Evolutionary conservation across 2,113 vertebrate species (phyloP), one percentile per base, ranked within the genome.

Genomic region (Coturnix japonica): DNA sequence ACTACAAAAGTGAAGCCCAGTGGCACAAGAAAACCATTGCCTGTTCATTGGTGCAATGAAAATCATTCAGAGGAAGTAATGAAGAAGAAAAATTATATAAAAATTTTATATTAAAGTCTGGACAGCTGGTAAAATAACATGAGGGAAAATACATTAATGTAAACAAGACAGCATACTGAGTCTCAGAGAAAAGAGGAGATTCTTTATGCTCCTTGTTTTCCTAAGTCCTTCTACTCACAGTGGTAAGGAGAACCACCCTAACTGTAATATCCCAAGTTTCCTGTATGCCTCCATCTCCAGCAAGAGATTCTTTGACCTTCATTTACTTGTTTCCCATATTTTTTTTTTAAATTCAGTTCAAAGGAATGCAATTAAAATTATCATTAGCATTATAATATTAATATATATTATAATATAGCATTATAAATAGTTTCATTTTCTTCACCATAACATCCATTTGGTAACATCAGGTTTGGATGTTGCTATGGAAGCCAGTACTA

Each of bases 171-270:
- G 6, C 7, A 47, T 71, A 22, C 14, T 33, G n/a, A 91, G 16
- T 33, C 14, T 81, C 61, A 0, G 1, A 60, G 26, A 72, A 33
- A 8, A 80, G 26, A 75, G 33, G 10, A 80, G 26, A 35, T 16
- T 5, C 7, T 51, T 78, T 60, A 30, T 69, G 25, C 23, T 39
- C 20, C 35, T 22, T 43, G 6, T 63, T 17, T 28, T 63, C 37
- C 25, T 63, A 35, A 10, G 35, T 11, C 10, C 13, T 69, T 15
- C 7, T 3, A 12, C 2, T 7, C 3, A 8, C 21, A 19, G 1
- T 17, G 11, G 15, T 53, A 43, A 79, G 30, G 46, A 47, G 21
- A 21, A 47, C 11, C 46, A 22, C 46, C 21, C 46, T 47, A 47
- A 47, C 21, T 11, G 10, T 47, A 21, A 53, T 64, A 74, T 83